A percentile compares a stretch with the other conserved stretches of the same genome.
phyloP scores from a whole-genome alignment of 2,888 invertebrate genomes.

The Drosophila mimica region DNA sequence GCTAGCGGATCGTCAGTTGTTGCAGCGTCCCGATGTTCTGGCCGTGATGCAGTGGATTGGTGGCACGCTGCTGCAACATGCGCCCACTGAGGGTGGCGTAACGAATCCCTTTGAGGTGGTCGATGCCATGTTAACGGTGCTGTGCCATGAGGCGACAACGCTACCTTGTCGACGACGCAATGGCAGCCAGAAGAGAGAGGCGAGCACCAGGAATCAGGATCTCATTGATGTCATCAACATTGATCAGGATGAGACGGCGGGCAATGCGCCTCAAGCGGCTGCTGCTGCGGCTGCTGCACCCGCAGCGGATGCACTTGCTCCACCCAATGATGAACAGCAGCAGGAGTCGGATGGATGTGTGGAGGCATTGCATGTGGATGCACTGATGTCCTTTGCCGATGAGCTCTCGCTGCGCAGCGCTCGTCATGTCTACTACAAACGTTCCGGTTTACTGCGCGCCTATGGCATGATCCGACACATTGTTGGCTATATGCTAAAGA shows the following conservation, averaged over 20 bases:
- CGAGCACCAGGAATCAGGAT: slow-evolving; percentile 75
- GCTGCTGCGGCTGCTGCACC: slow-evolving; percentile 27
- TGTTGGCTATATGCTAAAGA: slow-evolving; percentile 91
- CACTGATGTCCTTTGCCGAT: slow-evolving; percentile 92
- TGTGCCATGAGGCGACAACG: slow-evolving; percentile 92
- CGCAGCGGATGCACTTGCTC: slow-evolving; percentile 9
- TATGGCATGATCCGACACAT: slow-evolving; percentile 94
- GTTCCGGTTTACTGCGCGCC: slow-evolving; percentile 90
- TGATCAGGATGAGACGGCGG: slow-evolving; percentile 83
- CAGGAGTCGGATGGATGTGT: slow-evolving; percentile 86
- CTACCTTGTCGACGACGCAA: slow-evolving; percentile 88
- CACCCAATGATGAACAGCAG: neutral
- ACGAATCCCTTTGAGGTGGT: slow-evolving; percentile 88
- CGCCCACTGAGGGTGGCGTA: slow-evolving; percentile 84
- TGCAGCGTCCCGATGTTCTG: slow-evolving; percentile 90
- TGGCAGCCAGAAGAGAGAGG: slow-evolving; percentile 29
- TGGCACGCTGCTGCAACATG: slow-evolving; percentile 89
- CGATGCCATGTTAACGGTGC: slow-evolving; percentile 92
- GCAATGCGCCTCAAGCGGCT: slow-evolving; percentile 53
- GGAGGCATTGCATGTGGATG: slow-evolving; percentile 90
- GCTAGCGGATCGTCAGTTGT: slow-evolving; percentile 88
- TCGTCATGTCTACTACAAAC: slow-evolving; percentile 87
- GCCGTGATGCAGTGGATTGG: slow-evolving; percentile 88
- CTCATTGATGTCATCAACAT: slow-evolving; percentile 85
- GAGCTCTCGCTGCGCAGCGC: slow-evolving; percentile 90